Conservation (phyloP, 2,888 invertebrate genomes). For the Pristionchus maxplancki region DNA sequence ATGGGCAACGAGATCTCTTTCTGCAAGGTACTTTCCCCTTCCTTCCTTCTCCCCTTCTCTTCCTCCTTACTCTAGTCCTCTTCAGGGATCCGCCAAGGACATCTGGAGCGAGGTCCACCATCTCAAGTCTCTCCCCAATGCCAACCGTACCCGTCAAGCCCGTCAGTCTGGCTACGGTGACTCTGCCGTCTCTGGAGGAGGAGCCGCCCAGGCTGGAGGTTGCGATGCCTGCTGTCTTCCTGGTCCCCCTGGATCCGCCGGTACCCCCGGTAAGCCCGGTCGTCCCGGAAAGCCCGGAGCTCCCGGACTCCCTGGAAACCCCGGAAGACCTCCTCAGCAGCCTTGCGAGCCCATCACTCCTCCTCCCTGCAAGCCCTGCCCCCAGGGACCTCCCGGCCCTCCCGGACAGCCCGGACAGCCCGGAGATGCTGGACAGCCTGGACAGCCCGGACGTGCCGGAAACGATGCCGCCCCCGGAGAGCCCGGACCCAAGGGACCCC, state of each 20-base stretch:
- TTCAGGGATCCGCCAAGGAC: conserved; percentile 52
- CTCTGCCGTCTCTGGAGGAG: conserved; percentile 41
- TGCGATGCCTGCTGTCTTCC: conserved; percentile 69
- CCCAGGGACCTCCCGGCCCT: conserved; percentile 52
- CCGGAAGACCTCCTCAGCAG: conserved; percentile 73
- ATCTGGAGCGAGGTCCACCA: conserved; percentile 52
- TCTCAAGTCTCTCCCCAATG: conserved; percentile 51
- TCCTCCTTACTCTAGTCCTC: background rate
- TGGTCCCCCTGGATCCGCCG: conserved; percentile 72
- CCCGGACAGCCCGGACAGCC: conserved; percentile 52
- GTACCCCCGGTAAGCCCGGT: conserved; percentile 73
- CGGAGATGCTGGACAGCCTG: conserved; percentile 51
- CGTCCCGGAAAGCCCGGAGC: conserved; percentile 68
- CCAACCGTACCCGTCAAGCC: conserved; percentile 49
- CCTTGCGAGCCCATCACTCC: conserved; percentile 54
- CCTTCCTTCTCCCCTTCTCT: background rate
- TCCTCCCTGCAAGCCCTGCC: conserved; percentile 53
- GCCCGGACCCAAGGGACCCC: conserved; percentile 61
- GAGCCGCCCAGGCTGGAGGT: background rate
- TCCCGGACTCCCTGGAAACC: conserved; percentile 70
- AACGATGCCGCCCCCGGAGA: conserved; percentile 62
- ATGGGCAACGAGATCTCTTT: conserved; percentile 75
- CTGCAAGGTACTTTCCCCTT: conserved; percentile 66
- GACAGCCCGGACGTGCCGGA: conserved; percentile 52
- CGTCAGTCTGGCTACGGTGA: conserved; percentile 48